A percentile compares a stretch with the other conserved stretches of the same genome.
These are phyloP conservation scores for Haplochromis vanheusdeni DNA, from an alignment of 2,113 vertebrate genomes.

Conservation along the genomic window DNA sequence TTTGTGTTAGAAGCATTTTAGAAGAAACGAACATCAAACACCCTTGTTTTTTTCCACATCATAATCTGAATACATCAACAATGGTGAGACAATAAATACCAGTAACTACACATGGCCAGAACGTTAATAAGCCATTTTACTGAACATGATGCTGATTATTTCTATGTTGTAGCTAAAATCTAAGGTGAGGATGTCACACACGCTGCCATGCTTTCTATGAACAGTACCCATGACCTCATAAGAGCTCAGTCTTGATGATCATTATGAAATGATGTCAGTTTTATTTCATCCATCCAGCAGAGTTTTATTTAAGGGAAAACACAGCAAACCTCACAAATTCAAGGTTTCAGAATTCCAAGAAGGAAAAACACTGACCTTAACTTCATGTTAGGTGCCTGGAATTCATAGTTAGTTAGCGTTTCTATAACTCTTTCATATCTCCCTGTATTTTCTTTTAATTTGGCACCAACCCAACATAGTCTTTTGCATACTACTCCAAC, in stretches of 20 bases:
- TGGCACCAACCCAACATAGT: background rate
- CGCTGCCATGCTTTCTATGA: background rate
- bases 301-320: background rate
- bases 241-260: background rate
- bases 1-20: background rate
- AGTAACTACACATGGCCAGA: background rate
- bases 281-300: background rate
- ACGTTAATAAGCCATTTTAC: background rate
- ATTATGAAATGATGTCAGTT: background rate
- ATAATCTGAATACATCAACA: background rate
- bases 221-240: background rate
- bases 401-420: background rate
- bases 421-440: background rate
- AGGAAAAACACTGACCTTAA: background rate
- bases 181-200: background rate
- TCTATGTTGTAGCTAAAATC: background rate
- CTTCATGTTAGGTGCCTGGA: background rate
- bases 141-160: background rate
- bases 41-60: background rate
- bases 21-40: background rate
- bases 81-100: background rate
- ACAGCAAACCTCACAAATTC: background rate
- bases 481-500: background rate
- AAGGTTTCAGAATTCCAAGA: background rate
- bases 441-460: background rate